Conservation (phyloP, 2,888 invertebrate genomes). For the Ametastegia equiseti region DNA sequence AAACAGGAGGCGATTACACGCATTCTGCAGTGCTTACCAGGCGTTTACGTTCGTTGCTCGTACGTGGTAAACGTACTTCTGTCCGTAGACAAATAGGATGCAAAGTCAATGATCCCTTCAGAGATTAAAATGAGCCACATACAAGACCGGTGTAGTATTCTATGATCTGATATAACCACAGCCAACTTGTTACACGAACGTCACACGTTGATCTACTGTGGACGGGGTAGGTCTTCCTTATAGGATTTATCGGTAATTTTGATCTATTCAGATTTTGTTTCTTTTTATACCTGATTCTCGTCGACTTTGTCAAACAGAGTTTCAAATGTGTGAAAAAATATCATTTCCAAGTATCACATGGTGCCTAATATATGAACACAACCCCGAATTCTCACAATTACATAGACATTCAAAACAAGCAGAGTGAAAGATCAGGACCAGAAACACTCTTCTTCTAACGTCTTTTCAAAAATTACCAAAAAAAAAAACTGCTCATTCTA, state of each 20-base stretch:
- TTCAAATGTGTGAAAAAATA: too few species aligned
- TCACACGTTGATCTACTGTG: neutral
- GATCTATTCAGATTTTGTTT: neutral
- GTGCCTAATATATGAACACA: too few species aligned
- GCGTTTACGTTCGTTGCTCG: slow-evolving; percentile 39
- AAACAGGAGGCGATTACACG: slow-evolving; percentile 33
- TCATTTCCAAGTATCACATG: too few species aligned
- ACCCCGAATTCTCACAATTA: too few species aligned
- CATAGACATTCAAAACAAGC: too few species aligned
- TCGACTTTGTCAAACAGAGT: too few species aligned
- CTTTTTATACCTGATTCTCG: neutral
- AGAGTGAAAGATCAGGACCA: too few species aligned
- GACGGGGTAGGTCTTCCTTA: neutral
- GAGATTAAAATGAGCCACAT: slow-evolving; percentile 25
- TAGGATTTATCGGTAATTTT: neutral
- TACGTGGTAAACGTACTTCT: slow-evolving; percentile 34
- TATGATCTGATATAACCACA: neutral
- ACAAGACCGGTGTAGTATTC: neutral
- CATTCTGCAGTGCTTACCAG: slow-evolving; percentile 27
- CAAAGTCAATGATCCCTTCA: slow-evolving; percentile 37
- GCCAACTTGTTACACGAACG: slow-evolving; percentile 4
- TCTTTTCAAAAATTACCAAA: too few species aligned
- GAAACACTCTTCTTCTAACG: too few species aligned
- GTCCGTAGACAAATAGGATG: slow-evolving; percentile 36
- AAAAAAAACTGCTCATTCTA: too few species aligned